These are phyloP conservation scores for Hybos culiciformis DNA, from an alignment of 2,888 invertebrate species.

Conservation along the genomic window DNA sequence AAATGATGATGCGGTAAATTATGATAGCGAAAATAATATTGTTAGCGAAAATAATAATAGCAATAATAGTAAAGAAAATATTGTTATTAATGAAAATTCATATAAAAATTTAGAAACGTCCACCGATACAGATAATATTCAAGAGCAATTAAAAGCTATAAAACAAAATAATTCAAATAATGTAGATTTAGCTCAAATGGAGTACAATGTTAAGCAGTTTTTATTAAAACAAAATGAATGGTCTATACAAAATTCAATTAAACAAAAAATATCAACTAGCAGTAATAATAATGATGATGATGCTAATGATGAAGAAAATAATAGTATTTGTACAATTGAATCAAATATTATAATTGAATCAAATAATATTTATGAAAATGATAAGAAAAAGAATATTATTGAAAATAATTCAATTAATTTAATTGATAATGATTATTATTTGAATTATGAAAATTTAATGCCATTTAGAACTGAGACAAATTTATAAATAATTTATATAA, in stretches of 20 bases:
- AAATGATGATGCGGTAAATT: slow-evolving; percentile 6
- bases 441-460: slow-evolving; percentile 17
- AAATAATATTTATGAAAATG: slow-evolving; percentile 2
- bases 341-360: background rate
- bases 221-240: slow-evolving; percentile 44
- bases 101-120: slow-evolving; percentile 7
- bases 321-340: slow-evolving; percentile 1
- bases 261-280: slow-evolving; percentile 11
- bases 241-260: slow-evolving; percentile 27
- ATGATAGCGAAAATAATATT: slow-evolving; percentile 6
- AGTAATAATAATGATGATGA: background rate
- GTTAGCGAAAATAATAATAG: background rate
- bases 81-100: slow-evolving; percentile 11
- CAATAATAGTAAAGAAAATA: background rate
- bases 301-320: background rate
- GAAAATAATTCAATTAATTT: too few relatives aligned
- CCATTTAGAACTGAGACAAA: slow-evolving; percentile 36
- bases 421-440: background rate
- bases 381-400: too few relatives aligned
- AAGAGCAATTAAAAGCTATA: background rate
- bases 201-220: slow-evolving; percentile 63
- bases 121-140: slow-evolving; percentile 13
- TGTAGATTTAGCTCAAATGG: slow-evolving; percentile 56
- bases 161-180: slow-evolving; percentile 14
- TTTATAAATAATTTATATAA: slow-evolving; percentile 23